A percentile compares a stretch with the other conserved stretches of the same genome.
Conservation (phyloP, 2,797 vertebrate species). For the Chelmon rostratus region DNA sequence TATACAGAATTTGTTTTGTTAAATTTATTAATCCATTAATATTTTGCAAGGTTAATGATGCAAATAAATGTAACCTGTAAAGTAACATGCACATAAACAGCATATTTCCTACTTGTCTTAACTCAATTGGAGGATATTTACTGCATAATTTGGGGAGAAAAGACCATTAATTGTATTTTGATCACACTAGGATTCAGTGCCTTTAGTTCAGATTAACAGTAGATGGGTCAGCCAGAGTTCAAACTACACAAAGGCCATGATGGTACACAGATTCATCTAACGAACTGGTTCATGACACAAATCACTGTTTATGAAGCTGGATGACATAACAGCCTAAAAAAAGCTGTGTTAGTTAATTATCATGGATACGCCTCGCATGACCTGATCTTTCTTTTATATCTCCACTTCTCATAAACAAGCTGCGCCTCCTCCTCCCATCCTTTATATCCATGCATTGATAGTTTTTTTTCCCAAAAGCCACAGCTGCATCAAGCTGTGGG, state of each 20-base stretch:
- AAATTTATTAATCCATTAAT: not conserved
- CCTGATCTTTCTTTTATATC: too few species aligned
- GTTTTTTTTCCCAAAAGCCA: not conserved
- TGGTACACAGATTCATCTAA: too few species aligned
- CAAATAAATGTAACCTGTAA: not conserved
- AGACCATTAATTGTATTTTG: not conserved
- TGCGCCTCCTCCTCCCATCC: not conserved
- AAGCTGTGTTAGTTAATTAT: too few species aligned
- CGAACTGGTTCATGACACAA: too few species aligned
- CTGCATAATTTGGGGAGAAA: not conserved
- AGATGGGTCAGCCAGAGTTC: slow-evolving; percentile 6
- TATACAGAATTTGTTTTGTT: not conserved
- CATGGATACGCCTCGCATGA: too few species aligned
- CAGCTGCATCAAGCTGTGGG: too few species aligned
- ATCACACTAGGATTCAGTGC: too few species aligned
- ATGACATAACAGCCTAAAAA: too few species aligned
- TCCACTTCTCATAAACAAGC: too few species aligned
- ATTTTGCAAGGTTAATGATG: not conserved
- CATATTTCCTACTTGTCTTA: not conserved
- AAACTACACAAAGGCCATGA: not conserved
- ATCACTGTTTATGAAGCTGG: too few species aligned
- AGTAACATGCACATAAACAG: not conserved
- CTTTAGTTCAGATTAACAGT: not conserved
- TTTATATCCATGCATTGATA: slow-evolving; percentile 6
- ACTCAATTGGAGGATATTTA: not conserved